Evolutionary conservation across 2,113 vertebrate species (phyloP).

Genomic region (Apteryx owenii): DNA sequence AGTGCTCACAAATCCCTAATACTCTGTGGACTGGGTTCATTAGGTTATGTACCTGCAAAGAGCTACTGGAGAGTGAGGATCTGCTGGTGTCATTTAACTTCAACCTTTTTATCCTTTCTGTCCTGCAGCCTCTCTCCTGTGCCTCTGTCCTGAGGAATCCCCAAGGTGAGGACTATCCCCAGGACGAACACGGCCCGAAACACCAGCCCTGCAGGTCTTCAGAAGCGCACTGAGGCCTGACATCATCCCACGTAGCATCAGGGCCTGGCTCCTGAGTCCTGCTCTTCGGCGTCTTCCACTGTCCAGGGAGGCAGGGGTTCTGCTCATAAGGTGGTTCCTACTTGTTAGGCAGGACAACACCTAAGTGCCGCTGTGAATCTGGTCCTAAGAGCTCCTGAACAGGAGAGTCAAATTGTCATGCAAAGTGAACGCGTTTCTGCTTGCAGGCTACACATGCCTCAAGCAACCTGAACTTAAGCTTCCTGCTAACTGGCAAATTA

Average conservation of each 20-base stretch:
- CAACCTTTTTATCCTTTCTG: no score
- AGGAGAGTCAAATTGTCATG: fast-evolving
- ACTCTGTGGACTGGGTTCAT: background rate
- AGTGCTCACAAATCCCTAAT: background rate
- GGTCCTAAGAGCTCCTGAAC: background rate
- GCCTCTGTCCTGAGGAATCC: background rate
- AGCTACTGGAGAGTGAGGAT: background rate
- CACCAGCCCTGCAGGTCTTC: background rate
- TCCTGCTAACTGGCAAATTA: background rate
- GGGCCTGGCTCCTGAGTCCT: background rate
- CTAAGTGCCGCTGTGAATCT: background rate
- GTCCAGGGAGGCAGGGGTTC: fast-evolving
- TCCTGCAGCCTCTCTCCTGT: background rate
- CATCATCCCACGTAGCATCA: fast-evolving
- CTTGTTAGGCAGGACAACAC: background rate
- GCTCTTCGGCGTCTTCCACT: background rate
- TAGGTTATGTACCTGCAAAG: background rate
- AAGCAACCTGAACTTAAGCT: fast-evolving
- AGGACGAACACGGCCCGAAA: background rate
- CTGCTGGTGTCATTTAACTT: background rate
- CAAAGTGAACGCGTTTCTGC: fast-evolving
- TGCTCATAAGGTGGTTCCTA: background rate
- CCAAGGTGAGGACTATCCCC: fast-evolving
- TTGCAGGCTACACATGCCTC: background rate
- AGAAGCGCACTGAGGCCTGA: background rate